A percentile compares a stretch with the other conserved stretches of the same genome.
Conservation (phyloP, 2,888 invertebrate genomes). For the Metallyticus violacea region DNA sequence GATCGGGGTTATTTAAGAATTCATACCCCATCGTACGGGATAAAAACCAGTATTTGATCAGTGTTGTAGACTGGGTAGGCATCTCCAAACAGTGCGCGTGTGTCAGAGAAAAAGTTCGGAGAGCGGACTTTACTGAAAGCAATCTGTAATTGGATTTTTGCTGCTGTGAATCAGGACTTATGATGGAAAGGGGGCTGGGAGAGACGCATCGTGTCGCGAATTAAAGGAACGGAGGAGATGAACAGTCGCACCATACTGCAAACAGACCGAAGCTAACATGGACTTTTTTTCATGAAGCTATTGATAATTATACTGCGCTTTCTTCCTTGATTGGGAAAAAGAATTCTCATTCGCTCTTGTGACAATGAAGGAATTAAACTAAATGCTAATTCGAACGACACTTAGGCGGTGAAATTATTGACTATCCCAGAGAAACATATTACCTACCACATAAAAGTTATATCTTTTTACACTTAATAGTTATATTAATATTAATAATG, state of each 20-base stretch:
- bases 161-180: background rate
- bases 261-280: background rate
- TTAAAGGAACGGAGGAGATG: background rate
- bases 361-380: too few species aligned
- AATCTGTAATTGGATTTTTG: constrained; percentile 4
- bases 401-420: too few species aligned
- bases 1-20: too few species aligned
- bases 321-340: background rate
- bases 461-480: too few species aligned
- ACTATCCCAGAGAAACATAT: too few species aligned
- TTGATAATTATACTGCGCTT: too few species aligned
- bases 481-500: too few species aligned
- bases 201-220: background rate
- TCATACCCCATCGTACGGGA: background rate
- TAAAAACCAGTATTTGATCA: background rate
- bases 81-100: background rate
- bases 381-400: too few species aligned
- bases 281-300: background rate
- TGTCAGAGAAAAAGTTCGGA: background rate
- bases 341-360: too few species aligned
- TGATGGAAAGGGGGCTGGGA: background rate
- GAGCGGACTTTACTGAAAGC: background rate
- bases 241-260: background rate
- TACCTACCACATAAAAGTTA: too few species aligned
- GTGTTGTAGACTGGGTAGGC: background rate